A percentile compares a stretch with the other conserved stretches of the same genome.
Evolutionary conservation across 37 sponge, comb jelly and placozoan species (phyloP).

Genomic region (Chondrosia reniformis): DNA sequence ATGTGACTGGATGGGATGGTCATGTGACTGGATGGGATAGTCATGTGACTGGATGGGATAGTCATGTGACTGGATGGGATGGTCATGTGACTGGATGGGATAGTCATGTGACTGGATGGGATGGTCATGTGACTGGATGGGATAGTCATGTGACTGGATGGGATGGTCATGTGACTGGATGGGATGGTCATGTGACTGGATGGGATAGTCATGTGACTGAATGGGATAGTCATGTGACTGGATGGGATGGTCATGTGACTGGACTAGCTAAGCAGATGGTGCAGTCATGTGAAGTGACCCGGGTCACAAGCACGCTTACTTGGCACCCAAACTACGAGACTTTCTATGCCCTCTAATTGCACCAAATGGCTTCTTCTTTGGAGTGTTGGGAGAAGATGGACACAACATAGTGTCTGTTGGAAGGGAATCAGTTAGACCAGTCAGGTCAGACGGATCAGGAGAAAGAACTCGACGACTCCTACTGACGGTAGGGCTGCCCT

Average conservation of each 20-base stretch:
- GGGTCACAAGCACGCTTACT: conserved; percentile 25
- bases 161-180: too few species aligned
- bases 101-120: too few species aligned
- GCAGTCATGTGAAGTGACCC: not conserved
- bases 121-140: too few species aligned
- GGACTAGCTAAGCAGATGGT: not conserved
- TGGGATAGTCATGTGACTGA: too few species aligned
- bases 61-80: too few species aligned
- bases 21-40: too few species aligned
- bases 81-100: too few species aligned
- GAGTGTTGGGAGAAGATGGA: not conserved
- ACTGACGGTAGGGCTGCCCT: not conserved
- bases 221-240: too few species aligned
- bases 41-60: too few species aligned
- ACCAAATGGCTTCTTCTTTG: conserved; percentile 14
- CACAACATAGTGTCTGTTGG: not conserved
- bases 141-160: too few species aligned
- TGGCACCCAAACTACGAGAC: conserved; percentile 53
- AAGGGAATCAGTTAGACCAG: not conserved
- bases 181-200: too few species aligned
- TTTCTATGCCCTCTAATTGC: conserved; percentile 53
- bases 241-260: not conserved
- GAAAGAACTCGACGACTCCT: not conserved
- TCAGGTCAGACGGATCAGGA: not conserved
- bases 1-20: too few species aligned